Evolutionary conservation across 2,888 invertebrate species (phyloP), one percentile per base, ranked within the genome.

Genomic region (Carpatolechia fugitivella): DNA sequence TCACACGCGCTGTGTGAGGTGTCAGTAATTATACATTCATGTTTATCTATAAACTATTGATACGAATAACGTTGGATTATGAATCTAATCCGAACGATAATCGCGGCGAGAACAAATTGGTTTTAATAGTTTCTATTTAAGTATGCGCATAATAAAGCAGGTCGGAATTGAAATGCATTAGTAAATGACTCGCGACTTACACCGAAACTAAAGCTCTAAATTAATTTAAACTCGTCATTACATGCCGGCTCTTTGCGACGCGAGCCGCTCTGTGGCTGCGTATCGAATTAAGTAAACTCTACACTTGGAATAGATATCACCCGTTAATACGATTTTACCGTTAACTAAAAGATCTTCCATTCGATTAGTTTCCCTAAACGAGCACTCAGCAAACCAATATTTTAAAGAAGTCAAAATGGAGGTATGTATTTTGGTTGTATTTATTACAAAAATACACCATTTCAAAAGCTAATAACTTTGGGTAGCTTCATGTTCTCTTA

Each of bases 401-500:
- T 53, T 63, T 65, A 55, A 61, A 59, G 61, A 57, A 68, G 65
- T 66, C 64, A 41, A 54, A 62, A 63, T 58, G 54, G 38, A 68
- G 62, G 66, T 62, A 61, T 68, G 66, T 72, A 66, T 76, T 75
- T 73, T 72, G 64, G 68, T 60, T 63, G 62, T 70, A 73, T 76
- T 73, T 74, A 71, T 70, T 68, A 71, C 67, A 68, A 67, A 70
- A 69, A 71, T 69, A 74, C 66, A 69, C 63, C 74, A 74, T 74
- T 74, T 74, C 64, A 63, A 72, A 68, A 72, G 58, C 67, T 68
- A 74, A 75, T 54, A 54, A 55, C 59, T 68, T 67, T 62, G 65
- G 70, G 72, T 76, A 73, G 57, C 68, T 62, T 65, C 70, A 71
- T 76, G 73, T 82, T 83, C 80, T 83, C 82, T 88, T 84, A 86